Evolutionary conservation across 1,140 invertebrate species (phyloP).

Genomic region (Drosophila murphyi): DNA sequence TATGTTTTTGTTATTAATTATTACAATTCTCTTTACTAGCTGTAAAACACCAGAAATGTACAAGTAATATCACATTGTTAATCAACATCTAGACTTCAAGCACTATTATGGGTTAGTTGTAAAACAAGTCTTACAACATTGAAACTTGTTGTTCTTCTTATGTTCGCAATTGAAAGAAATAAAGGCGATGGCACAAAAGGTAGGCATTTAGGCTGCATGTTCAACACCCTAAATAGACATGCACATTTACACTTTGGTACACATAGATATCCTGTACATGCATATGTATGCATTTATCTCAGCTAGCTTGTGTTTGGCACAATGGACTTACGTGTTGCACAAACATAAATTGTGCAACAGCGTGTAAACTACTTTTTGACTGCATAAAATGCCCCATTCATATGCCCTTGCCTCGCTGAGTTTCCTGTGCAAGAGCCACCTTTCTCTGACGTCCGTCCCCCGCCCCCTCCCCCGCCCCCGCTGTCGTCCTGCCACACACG

Average conservation of each 20-base stretch:
- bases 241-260: background rate
- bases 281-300: slow-evolving; percentile 27
- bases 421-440: slow-evolving; percentile 32
- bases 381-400: slow-evolving; percentile 73
- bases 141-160: slow-evolving; percentile 1
- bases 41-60: background rate
- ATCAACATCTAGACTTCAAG: background rate
- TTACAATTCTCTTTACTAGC: background rate
- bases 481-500: background rate
- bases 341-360: slow-evolving; percentile 84
- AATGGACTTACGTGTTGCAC: slow-evolving; percentile 81
- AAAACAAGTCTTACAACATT: slow-evolving; percentile 8
- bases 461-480: background rate
- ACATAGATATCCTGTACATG: background rate
- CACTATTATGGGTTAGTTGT: slow-evolving; percentile 3
- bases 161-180: slow-evolving; percentile 34
- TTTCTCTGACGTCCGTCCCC: background rate
- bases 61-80: background rate
- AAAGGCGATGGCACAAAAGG: slow-evolving; percentile 11
- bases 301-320: slow-evolving; percentile 54
- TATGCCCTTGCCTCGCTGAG: slow-evolving; percentile 56
- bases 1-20: background rate
- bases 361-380: slow-evolving; percentile 84
- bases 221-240: slow-evolving; percentile 6
- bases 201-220: slow-evolving; percentile 20